These are phyloP conservation scores for Zaprionus vittiger DNA, from an alignment of 1,140 invertebrate genomes.

Conservation along the genomic window DNA sequence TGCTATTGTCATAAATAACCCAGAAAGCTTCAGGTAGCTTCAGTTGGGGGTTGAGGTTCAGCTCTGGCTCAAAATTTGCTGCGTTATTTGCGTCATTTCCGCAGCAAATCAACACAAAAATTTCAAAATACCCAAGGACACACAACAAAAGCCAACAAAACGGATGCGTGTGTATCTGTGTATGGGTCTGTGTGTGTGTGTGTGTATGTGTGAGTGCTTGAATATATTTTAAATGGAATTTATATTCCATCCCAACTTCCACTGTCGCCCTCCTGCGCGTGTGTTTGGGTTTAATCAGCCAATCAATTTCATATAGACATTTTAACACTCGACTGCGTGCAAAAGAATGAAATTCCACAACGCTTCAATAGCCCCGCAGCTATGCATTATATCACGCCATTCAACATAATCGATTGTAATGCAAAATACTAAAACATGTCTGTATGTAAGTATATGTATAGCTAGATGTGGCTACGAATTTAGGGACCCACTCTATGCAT, in stretches of 20 bases:
- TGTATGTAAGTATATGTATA: neutral
- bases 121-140: constrained; percentile 63
- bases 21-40: constrained; percentile 51
- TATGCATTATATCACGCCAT: constrained; percentile 19
- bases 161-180: neutral
- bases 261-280: constrained; percentile 19
- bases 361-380: constrained; percentile 31
- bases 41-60: constrained; percentile 10
- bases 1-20: constrained; percentile 63
- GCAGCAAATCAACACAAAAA: constrained; percentile 70
- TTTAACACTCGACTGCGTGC: constrained; percentile 71
- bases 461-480: neutral
- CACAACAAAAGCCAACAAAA: constrained; percentile 30
- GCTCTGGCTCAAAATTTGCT: constrained; percentile 74
- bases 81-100: constrained; percentile 81
- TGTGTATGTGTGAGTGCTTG: neutral
- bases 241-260: constrained; percentile 3
- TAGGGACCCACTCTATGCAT: neutral
- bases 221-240: constrained; percentile 41
- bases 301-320: constrained; percentile 79
- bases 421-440: constrained; percentile 20
- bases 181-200: neutral
- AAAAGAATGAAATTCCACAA: constrained; percentile 62
- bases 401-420: constrained; percentile 41
- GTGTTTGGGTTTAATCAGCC: constrained; percentile 71